Evolutionary conservation across 30 jellyfish, hydroid and myxozoan genomes (phyloP), one percentile per base, ranked within the genome.

Genomic region (Pseudorhiza aurosa): DNA sequence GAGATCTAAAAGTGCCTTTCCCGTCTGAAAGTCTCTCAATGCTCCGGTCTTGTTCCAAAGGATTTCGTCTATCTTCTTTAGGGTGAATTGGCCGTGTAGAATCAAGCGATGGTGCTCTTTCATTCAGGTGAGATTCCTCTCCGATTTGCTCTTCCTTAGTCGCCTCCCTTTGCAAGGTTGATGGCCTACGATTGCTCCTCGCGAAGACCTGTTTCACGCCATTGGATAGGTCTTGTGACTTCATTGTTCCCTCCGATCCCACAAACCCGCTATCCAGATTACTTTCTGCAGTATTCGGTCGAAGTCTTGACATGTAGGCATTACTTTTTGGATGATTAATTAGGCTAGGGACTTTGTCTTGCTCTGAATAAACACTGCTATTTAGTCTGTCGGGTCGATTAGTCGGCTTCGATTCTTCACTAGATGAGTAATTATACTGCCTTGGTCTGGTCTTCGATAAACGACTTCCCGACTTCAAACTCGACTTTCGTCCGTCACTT

Each of bases 271-370:
- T 84, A 36, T 84, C 95, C 3, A 72, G 68, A 59, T 84, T 70
- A 31, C 95, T 84, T 14, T 84, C 95, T 12, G 95, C 95, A 10
- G 95, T 84, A 76, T 84, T 71, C 17, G 95, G 95, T 0, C 95
- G 88, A 51, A 64, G 68, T 39, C 91, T 67, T n/a, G 81, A 17
- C 27, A 80, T 73, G 32, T 44, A 31, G 2, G 65, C 49, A 31
- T 65, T 80, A 35, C 91, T 60, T 25, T 80, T 80, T 19, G 91
- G 91, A 30, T 37, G 83, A 46, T 80, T 65, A 4, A 80, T 31
- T 47, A 80, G 50, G 18, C 91, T 80, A 26, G 91, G 91, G 17
- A 80, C 91, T 65, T 80, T 80, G 53, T 80, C 91, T 36, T 80
- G 91, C 37, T 80, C 91, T 30, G 91, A 80, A 63, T 80, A 80